These are phyloP conservation scores for Fundulus diaphanus DNA, from an alignment of 2,797 vertebrate genomes.

Conservation along the genomic window DNA sequence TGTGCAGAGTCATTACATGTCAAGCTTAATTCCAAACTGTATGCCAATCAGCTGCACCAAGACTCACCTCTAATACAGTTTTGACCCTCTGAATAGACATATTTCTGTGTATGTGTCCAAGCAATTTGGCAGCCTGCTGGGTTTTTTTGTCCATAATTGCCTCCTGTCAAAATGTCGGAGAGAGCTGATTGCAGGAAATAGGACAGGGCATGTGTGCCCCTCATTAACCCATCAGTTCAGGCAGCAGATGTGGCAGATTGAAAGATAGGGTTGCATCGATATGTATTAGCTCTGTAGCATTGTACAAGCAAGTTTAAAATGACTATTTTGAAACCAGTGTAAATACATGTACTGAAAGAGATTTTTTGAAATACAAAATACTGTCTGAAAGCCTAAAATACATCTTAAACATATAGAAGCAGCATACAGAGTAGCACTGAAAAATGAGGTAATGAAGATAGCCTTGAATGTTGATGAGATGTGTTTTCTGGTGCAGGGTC, in stretches of 20 bases:
- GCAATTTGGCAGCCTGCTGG: conserved; percentile 69
- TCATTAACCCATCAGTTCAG: conserved; percentile 81
- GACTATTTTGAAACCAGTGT: conserved; percentile 16
- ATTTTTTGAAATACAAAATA: conserved; percentile 4
- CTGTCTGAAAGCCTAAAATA: neutral
- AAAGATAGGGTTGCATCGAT: conserved; percentile 70
- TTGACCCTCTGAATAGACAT: conserved; percentile 63
- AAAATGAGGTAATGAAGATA: conserved; percentile 1
- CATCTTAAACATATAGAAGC: neutral
- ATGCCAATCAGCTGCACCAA: conserved; percentile 53
- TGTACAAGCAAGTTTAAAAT: conserved; percentile 3
- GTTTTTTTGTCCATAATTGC: conserved; percentile 80
- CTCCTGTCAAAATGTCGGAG: conserved; percentile 83
- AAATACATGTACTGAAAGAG: neutral
- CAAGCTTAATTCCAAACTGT: conserved; percentile 53
- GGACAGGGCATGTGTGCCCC: conserved; percentile 78
- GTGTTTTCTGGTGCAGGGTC: conserved; percentile 4
- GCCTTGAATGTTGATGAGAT: conserved; percentile 1
- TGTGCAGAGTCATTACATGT: conserved; percentile 30
- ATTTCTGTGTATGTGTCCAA: conserved; percentile 64
- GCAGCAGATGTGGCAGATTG: conserved; percentile 76
- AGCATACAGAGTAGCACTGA: neutral
- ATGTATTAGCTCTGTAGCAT: conserved; percentile 55
- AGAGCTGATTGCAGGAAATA: conserved; percentile 81
- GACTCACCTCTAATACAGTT: conserved; percentile 53